Conservation (phyloP, 2,888 invertebrate genomes). For the Drosophila monieri region DNA sequence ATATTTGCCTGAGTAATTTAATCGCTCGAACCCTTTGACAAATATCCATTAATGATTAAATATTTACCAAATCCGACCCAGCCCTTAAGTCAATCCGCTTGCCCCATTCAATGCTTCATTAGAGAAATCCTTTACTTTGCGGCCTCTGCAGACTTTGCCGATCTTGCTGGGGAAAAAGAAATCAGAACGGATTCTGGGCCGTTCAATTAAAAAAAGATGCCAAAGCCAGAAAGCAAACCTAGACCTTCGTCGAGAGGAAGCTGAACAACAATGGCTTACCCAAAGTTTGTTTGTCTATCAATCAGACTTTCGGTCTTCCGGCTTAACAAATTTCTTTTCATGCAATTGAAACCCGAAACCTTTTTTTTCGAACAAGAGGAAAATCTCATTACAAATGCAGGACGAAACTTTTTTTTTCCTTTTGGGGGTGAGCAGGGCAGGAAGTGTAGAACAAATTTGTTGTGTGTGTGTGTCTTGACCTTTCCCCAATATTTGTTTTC, state of each 20-base stretch:
- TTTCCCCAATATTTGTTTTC: conserved; percentile 30
- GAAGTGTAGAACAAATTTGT: conserved; percentile 16
- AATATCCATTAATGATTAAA: conserved; percentile 10
- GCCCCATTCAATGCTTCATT: conserved; percentile 43
- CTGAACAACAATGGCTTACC: not conserved
- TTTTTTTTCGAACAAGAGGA: conserved; percentile 17
- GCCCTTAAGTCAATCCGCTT: conserved; percentile 20
- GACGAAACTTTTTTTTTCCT: conserved; percentile 12
- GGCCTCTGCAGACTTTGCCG: conserved; percentile 21
- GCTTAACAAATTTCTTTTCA: conserved; percentile 50
- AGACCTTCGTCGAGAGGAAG: not conserved
- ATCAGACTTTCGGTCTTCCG: conserved; percentile 57
- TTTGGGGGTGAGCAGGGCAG: conserved; percentile 12
- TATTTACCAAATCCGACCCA: conserved; percentile 21
- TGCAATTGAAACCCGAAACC: conserved; percentile 64
- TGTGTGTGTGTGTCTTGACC: conserved; percentile 7
- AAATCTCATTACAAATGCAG: conserved; percentile 71
- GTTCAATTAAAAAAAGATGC: conserved; percentile 65
- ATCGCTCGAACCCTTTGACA: conserved; percentile 3
- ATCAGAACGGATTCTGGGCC: conserved; percentile 19
- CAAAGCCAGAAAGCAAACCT: conserved; percentile 30
- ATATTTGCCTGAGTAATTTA: not conserved
- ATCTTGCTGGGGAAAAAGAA: not conserved
- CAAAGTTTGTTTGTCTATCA: conserved; percentile 67
- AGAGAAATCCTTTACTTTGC: conserved; percentile 36